These are phyloP conservation scores for Scartelaos histophorus DNA, from an alignment of 2,113 vertebrate species.

Conservation along the genomic window DNA sequence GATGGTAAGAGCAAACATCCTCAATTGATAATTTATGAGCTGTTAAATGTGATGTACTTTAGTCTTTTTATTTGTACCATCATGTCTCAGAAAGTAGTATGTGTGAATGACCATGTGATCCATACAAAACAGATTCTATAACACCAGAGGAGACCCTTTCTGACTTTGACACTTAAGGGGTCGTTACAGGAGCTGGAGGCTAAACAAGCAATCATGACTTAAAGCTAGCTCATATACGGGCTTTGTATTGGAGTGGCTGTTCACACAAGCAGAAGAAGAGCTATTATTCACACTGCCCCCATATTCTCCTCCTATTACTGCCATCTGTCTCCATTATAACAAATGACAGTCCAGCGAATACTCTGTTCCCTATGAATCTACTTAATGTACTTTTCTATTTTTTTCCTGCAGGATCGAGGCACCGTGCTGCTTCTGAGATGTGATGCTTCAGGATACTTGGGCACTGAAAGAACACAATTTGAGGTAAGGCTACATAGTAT, in stretches of 20 bases:
- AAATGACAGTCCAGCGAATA: slow-evolving; percentile 61
- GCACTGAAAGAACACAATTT: slow-evolving; percentile 52
- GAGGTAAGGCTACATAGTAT: slow-evolving; percentile 55
- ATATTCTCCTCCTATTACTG: slow-evolving; percentile 60
- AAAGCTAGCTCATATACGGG: slow-evolving; percentile 44
- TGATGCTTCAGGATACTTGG: slow-evolving; percentile 66
- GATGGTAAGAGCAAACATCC: background rate
- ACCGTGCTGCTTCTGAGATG: slow-evolving; percentile 69
- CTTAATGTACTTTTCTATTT: slow-evolving; percentile 7
- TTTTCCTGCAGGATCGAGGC: slow-evolving; percentile 52
- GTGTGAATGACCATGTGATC: slow-evolving; percentile 45
- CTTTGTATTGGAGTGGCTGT: slow-evolving; percentile 58
- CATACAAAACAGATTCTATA: slow-evolving; percentile 60
- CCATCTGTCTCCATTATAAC: slow-evolving; percentile 64
- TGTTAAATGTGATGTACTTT: background rate
- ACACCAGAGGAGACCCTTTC: slow-evolving; percentile 51
- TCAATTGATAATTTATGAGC: background rate
- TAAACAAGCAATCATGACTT: slow-evolving; percentile 58
- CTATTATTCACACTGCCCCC: slow-evolving; percentile 59
- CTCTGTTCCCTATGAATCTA: background rate
- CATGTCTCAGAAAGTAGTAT: background rate
- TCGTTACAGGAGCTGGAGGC: slow-evolving; percentile 46
- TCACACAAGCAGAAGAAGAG: slow-evolving; percentile 55
- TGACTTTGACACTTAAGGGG: slow-evolving; percentile 60
- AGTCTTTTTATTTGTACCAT: background rate